Conservation (phyloP, 2,888 invertebrate species). For the Nomada fabriciana region DNA sequence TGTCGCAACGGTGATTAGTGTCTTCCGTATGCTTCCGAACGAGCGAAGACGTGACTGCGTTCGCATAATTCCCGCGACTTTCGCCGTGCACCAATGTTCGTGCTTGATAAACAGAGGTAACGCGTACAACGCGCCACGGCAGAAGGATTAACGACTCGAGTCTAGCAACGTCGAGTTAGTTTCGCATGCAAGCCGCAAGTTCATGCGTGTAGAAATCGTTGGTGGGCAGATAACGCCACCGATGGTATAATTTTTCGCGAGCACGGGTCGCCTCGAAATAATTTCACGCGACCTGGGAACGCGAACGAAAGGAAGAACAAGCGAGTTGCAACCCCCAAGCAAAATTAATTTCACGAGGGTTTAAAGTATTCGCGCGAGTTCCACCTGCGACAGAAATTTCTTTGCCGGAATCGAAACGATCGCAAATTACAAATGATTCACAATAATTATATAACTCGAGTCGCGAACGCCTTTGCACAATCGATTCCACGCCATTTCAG, state of each 20-base stretch:
- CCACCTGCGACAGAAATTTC: too few relatives aligned
- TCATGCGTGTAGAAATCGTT: too few relatives aligned
- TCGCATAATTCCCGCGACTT: slow-evolving; percentile 16
- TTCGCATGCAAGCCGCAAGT: neutral
- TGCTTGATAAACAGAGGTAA: slow-evolving; percentile 11
- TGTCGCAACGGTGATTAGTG: neutral
- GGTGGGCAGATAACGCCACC: too few relatives aligned
- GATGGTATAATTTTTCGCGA: too few relatives aligned
- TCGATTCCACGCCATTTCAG: neutral
- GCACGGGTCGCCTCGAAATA: too few relatives aligned
- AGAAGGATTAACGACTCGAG: slow-evolving; percentile 21
- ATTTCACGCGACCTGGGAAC: too few relatives aligned
- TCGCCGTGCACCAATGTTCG: slow-evolving; percentile 4
- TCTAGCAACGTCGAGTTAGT: neutral
- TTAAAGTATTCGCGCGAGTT: neutral
- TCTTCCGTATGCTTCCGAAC: neutral
- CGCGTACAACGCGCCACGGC: neutral
- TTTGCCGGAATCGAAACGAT: too few relatives aligned
- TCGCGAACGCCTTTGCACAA: neutral
- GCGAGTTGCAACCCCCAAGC: neutral
- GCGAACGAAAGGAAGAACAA: neutral
- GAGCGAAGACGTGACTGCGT: neutral
- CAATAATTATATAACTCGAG: too few relatives aligned
- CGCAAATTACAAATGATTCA: too few relatives aligned
- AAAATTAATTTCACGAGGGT: neutral